phyloP scores from a whole-genome alignment of 1,140 invertebrate species.

The Drosophila sechellia region DNA sequence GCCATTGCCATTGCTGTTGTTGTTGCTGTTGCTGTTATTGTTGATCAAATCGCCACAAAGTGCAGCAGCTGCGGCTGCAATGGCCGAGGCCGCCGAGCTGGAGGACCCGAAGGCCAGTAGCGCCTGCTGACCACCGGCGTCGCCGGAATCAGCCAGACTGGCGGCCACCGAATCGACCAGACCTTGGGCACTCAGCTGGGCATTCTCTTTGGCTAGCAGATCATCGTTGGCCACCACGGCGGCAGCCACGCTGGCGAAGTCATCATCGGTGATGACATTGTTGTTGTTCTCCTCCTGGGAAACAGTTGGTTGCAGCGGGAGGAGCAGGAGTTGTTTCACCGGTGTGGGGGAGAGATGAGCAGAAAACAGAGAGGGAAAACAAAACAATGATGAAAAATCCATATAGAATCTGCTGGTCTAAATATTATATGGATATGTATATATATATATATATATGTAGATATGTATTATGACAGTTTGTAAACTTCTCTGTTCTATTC shows the following conservation, averaged over 20 bases:
- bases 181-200: slow-evolving; percentile 62
- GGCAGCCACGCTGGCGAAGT: slow-evolving; percentile 68
- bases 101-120: slow-evolving; percentile 54
- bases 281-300: slow-evolving; percentile 82
- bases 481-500: slow-evolving; percentile 62
- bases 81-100: slow-evolving; percentile 38
- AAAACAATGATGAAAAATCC: slow-evolving; percentile 50
- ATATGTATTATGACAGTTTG: not conserved
- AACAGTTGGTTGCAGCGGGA: slow-evolving; percentile 34
- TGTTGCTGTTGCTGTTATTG: slow-evolving; percentile 45
- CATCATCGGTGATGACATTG: slow-evolving; percentile 69
- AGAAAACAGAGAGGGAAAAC: slow-evolving; percentile 17
- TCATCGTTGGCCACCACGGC: slow-evolving; percentile 66
- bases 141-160: slow-evolving; percentile 51
- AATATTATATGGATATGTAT: slow-evolving; percentile 5
- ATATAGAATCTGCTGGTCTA: not conserved
- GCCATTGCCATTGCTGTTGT: slow-evolving; percentile 56
- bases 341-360: slow-evolving; percentile 1
- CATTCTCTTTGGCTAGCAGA: slow-evolving; percentile 72
- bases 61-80: slow-evolving; percentile 51
- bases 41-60: slow-evolving; percentile 68
- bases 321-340: slow-evolving; percentile 6
- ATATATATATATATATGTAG: not conserved
- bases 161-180: slow-evolving; percentile 68
- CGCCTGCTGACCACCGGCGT: slow-evolving; percentile 9